Evolutionary conservation across 2,888 invertebrate species (phyloP).

Genomic region (Corythucha ciliata): DNA sequence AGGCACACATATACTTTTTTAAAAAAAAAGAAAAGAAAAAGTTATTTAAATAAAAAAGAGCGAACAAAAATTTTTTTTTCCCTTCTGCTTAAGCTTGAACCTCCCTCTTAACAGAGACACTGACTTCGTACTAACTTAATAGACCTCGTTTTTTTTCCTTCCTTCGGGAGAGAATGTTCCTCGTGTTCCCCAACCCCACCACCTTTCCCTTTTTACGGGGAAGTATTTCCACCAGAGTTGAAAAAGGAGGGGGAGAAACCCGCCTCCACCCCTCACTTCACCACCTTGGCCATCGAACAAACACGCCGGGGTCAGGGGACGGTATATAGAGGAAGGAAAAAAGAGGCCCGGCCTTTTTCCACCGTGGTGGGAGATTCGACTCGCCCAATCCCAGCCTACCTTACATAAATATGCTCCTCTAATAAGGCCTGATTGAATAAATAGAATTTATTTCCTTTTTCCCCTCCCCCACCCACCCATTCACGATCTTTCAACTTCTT

Average conservation of each 20-base stretch:
- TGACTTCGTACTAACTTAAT: slow-evolving; percentile 3
- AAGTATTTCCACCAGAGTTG: slow-evolving; percentile 22
- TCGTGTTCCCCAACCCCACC: not conserved
- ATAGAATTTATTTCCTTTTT: slow-evolving; percentile 34
- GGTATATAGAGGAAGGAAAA: too few species aligned
- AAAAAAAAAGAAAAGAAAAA: not conserved
- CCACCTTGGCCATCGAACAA: slow-evolving; percentile 6
- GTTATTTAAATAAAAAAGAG: not conserved
- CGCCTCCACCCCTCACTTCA: slow-evolving; percentile 21
- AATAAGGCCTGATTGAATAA: slow-evolving; percentile 35
- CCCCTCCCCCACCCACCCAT: slow-evolving; percentile 27
- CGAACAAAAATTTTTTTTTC: slow-evolving; percentile 1
- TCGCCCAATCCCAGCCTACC: slow-evolving; percentile 35
- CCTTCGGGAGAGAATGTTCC: not conserved
- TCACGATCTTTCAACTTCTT: too few species aligned
- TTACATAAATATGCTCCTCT: slow-evolving; percentile 35
- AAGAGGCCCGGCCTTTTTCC: slow-evolving; percentile 39
- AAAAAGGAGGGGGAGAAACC: slow-evolving; percentile 42
- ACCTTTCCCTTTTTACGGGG: not conserved
- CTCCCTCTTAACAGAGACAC: slow-evolving; percentile 18
- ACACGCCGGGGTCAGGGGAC: slow-evolving; percentile 30
- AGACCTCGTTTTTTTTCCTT: slow-evolving; percentile 1
- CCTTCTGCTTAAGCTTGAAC: not conserved
- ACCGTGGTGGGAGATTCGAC: slow-evolving; percentile 38
- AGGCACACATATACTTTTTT: slow-evolving; percentile 16